Evolutionary conservation across 1,140 invertebrate genomes (phyloP), one percentile per base, ranked within the genome.

Genomic region (Eumeta japonica): DNA sequence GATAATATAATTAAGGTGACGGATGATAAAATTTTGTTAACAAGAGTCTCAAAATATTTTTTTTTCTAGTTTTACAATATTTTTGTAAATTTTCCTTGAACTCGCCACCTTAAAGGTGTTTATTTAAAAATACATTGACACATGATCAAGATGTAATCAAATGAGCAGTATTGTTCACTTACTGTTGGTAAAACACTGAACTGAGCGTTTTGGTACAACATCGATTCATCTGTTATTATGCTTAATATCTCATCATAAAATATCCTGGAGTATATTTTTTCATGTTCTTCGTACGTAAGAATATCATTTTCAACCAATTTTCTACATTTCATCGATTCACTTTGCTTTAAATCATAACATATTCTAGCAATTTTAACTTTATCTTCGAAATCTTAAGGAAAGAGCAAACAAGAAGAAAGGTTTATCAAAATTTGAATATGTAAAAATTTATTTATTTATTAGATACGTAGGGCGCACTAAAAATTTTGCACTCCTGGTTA

Each of bases 231-330:
- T 4, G 59, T 60, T 9, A 68, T 60, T 0, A 73, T 42, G 2
- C 58, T 48, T 13, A 68, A 62, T 31, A 74, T 61, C 44, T 74
- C 66, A 28, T 74, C 66, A 19, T 43, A 62, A 35, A 71, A 70
- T 46, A 74, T 70, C 20, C 70, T 57, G 5, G 66, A 62, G 35
- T 71, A 74, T 0, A 74, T 60, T 39, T 63, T 46, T 28, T 62
- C 56, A 32, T 74, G 70, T 37, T 71, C 66, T 2, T 58, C 52
- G 12, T 63, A 66, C 31, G 52, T 67, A 16, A 70, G 27, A n/a
- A 74, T 53, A 36, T 71, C 68, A 27, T 62, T 71, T 17, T 65
- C 37, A 0, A 64, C 58, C 16, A 74, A 32, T 42, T 71, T 71
- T 30, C 41, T 52, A 30, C 42, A 52, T 40, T 71, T 74, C 2